Percentiles rank a stretch among this genome's conserved stretches.
Evolutionary conservation across 2,888 invertebrate genomes (phyloP).

Genomic region (Spodoptera picta): DNA sequence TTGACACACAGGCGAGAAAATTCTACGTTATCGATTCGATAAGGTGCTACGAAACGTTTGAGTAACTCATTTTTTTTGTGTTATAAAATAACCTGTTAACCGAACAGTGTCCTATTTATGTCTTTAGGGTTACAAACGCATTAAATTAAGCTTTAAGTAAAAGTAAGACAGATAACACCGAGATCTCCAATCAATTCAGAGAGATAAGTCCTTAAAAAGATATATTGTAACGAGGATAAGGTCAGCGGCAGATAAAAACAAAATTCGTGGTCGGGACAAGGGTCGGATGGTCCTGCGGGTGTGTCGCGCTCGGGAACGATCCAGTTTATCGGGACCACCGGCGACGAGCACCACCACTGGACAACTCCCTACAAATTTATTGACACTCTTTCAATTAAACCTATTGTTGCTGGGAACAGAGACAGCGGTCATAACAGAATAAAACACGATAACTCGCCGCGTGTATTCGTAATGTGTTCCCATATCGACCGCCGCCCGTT

Average conservation of each 20-base stretch:
- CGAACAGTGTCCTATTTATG: constrained; percentile 53
- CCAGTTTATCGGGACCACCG: constrained; percentile 84
- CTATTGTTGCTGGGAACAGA: constrained; percentile 83
- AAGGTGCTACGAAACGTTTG: constrained; percentile 32
- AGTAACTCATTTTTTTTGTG: constrained; percentile 24
- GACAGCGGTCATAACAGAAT: constrained; percentile 84
- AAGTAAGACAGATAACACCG: constrained; percentile 64
- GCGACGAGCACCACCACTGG: constrained; percentile 72
- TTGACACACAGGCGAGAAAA: constrained; percentile 58
- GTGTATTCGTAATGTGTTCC: constrained; percentile 81
- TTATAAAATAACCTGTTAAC: constrained; percentile 20
- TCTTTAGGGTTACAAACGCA: constrained; percentile 49
- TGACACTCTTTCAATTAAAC: constrained; percentile 89
- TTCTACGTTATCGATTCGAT: constrained; percentile 35
- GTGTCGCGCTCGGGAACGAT: constrained; percentile 71
- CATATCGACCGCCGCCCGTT: constrained; percentile 80
- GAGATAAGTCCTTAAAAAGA: constrained; percentile 76
- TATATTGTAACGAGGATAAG: constrained; percentile 84
- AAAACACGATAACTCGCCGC: constrained; percentile 86
- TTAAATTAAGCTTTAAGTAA: constrained; percentile 53
- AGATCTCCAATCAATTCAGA: constrained; percentile 67
- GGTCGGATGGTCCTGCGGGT: constrained; percentile 75
- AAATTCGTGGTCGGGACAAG: constrained; percentile 76
- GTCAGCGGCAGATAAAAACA: constrained; percentile 83
- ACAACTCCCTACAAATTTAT: constrained; percentile 85